Evolutionary conservation across 1,140 invertebrate genomes (phyloP).

Genomic region (Scaptomyza hsui): DNA sequence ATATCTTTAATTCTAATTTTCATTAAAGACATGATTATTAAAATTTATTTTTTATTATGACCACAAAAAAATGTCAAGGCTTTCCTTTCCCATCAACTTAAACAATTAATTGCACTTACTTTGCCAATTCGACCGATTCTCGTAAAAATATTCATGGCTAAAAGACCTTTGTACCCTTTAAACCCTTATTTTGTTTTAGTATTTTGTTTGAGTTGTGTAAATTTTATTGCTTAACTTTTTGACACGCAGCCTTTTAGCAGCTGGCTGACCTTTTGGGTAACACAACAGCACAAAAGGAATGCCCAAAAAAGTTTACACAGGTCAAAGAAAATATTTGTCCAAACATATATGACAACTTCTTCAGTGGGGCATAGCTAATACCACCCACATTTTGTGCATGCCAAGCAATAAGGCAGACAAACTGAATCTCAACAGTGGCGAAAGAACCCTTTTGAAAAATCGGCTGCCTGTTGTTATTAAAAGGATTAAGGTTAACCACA

Average conservation of each 20-base stretch:
- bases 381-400: constrained; percentile 46
- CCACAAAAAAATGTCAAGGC: neutral
- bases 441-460: constrained; percentile 25
- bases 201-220: constrained; percentile 28
- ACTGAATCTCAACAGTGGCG: constrained; percentile 31
- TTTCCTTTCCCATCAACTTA: neutral
- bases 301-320: constrained; percentile 70
- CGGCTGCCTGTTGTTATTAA: constrained; percentile 7
- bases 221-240: constrained; percentile 73
- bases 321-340: constrained; percentile 74
- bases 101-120: constrained; percentile 26
- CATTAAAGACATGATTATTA: too few species aligned
- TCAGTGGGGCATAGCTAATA: constrained; percentile 34
- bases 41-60: too few species aligned
- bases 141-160: neutral
- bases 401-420: constrained; percentile 44
- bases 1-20: too few species aligned
- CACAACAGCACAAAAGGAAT: constrained; percentile 43
- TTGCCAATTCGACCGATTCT: neutral
- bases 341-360: constrained; percentile 67
- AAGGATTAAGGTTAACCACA: constrained; percentile 28
- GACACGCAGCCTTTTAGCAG: constrained; percentile 57
- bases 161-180: constrained; percentile 12
- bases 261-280: constrained; percentile 56
- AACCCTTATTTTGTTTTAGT: constrained; percentile 24